phyloP scores from a whole-genome alignment of 1,140 invertebrate genomes.

The Mycetomoellerius zeteki region DNA sequence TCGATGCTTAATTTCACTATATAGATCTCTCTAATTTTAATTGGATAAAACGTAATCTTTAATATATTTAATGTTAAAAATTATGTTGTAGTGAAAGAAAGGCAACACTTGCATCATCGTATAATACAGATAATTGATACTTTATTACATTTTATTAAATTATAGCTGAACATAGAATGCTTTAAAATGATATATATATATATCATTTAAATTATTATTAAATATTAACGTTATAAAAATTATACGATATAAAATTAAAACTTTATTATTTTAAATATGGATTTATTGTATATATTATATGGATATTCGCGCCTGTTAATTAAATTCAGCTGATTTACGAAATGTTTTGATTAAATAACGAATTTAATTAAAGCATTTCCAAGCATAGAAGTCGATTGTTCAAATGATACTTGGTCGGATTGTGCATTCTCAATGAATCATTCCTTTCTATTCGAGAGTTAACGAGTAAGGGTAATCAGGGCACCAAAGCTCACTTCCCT shows the following conservation, averaged over 20 bases:
- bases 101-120: not conserved
- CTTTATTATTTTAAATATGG: not conserved
- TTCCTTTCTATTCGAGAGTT: not conserved
- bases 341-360: slow-evolving; percentile 28
- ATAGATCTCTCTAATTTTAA: too few species aligned
- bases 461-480: slow-evolving; percentile 25
- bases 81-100: not conserved
- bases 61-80: too few species aligned
- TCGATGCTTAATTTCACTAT: too few species aligned
- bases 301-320: not conserved
- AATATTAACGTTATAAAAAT: not conserved
- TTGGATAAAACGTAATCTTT: not conserved
- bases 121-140: not conserved
- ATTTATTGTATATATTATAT: not conserved
- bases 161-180: not conserved
- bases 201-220: too few species aligned
- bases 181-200: not conserved
- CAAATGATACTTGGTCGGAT: not conserved
- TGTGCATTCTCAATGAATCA: slow-evolving; percentile 6
- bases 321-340: not conserved
- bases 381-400: not conserved
- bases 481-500: slow-evolving; percentile 1
- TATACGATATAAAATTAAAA: slow-evolving; percentile 11
- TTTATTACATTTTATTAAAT: not conserved
- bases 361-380: slow-evolving; percentile 19